phyloP scores from a whole-genome alignment of 2,888 invertebrate species.

The Spilarctia lutea region DNA sequence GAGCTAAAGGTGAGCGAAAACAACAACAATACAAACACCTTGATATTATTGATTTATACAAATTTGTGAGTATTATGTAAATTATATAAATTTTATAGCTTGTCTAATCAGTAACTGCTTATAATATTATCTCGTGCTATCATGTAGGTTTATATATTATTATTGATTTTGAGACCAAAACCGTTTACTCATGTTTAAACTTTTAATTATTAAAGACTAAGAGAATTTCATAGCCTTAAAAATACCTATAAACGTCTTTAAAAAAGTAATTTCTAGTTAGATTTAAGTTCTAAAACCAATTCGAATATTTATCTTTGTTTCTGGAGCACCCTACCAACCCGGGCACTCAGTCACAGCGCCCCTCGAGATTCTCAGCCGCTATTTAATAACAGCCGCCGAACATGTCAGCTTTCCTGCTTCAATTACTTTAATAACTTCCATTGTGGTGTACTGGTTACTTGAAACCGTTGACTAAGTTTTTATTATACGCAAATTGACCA shows the following conservation, averaged over 20 bases:
- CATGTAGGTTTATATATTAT: neutral
- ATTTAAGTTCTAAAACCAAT: conserved; percentile 7
- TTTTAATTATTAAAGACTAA: neutral
- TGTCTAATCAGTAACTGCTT: neutral
- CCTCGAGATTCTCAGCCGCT: conserved; percentile 38
- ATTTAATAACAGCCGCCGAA: conserved; percentile 51
- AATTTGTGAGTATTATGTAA: neutral
- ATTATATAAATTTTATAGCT: neutral
- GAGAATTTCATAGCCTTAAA: neutral
- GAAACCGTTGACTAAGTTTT: conserved; percentile 49
- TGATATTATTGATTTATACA: neutral
- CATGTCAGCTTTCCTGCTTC: conserved; percentile 65
- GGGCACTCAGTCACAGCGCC: conserved; percentile 28
- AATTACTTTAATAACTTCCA: conserved; percentile 75
- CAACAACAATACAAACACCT: too few relatives aligned
- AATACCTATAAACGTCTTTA: neutral
- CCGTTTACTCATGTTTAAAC: neutral
- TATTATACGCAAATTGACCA: conserved; percentile 41
- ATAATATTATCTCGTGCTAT: neutral
- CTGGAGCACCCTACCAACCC: conserved; percentile 35
- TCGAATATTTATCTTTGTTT: conserved; percentile 35
- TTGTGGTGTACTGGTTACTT: conserved; percentile 50
- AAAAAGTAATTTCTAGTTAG: neutral
- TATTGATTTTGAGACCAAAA: neutral
- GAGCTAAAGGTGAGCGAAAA: too few relatives aligned